Conservation (phyloP, 2,888 invertebrate genomes). For the Adineta ricciae region DNA sequence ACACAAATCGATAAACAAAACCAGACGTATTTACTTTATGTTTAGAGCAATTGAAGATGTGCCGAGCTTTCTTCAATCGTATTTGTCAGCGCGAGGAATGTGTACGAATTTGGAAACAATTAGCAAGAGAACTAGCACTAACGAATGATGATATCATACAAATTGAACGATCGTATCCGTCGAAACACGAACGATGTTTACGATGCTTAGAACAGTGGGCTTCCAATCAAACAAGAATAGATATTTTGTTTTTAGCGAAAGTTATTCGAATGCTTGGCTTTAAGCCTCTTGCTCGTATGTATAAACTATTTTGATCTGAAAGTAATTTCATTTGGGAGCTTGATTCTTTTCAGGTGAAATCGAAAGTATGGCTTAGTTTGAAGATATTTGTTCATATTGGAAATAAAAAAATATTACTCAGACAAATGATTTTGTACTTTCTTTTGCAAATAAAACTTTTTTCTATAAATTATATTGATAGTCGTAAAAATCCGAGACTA, state of each 20-base stretch:
- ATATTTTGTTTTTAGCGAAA: not conserved
- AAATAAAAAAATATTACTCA: not conserved
- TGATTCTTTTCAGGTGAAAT: not conserved
- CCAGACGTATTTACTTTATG: not conserved
- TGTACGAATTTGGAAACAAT: not conserved
- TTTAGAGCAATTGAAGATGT: not conserved
- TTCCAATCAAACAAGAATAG: not conserved
- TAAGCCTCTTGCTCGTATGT: conserved; percentile 21
- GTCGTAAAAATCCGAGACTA: too few species aligned
- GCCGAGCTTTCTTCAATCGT: not conserved
- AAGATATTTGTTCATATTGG: not conserved
- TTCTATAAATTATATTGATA: too few species aligned
- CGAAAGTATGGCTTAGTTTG: conserved; percentile 1
- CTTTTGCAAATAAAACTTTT: not conserved
- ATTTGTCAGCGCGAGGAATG: conserved; percentile 16
- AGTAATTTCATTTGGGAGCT: not conserved
- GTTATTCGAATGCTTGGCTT: not conserved
- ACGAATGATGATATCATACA: not conserved
- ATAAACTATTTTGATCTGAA: not conserved
- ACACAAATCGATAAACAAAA: not conserved
- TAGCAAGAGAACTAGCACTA: conserved; percentile 1
- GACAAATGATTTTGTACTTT: not conserved
- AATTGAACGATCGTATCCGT: not conserved
- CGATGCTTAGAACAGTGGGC: conserved; percentile 1
- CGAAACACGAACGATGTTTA: conserved; percentile 6